Conservation (phyloP, 2,888 invertebrate species). For the Rhamphomyia laevipes region DNA sequence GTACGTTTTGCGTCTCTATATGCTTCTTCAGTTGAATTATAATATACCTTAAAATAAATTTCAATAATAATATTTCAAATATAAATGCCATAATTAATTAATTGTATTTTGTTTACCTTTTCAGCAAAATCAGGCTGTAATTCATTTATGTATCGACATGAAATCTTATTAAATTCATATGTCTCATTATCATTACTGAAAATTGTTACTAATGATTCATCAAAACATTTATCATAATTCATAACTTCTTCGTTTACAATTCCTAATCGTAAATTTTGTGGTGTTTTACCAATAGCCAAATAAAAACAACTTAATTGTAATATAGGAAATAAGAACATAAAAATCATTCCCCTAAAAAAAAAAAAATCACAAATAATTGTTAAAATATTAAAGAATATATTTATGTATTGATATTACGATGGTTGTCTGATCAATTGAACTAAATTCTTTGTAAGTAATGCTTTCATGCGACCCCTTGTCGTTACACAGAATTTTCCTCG, state of each 20-base stretch:
- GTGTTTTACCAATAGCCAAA: conserved; percentile 66
- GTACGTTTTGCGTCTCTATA: conserved; percentile 43
- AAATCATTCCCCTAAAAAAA: conserved; percentile 60
- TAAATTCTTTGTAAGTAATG: conserved; percentile 57
- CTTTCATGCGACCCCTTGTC: conserved; percentile 42
- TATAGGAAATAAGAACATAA: conserved; percentile 71
- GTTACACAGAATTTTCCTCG: conserved; percentile 29
- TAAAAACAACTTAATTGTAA: conserved; percentile 71
- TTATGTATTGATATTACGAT: conserved; percentile 44
- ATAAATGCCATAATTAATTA: background rate
- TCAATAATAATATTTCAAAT: background rate
- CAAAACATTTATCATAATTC: conserved; percentile 35
- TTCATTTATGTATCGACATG: conserved; percentile 49
- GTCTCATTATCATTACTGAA: conserved; percentile 28
- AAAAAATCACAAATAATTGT: background rate
- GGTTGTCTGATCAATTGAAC: conserved; percentile 59
- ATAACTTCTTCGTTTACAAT: conserved; percentile 68
- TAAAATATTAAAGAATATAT: background rate
- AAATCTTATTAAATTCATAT: conserved; percentile 45
- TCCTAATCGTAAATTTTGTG: conserved; percentile 56
- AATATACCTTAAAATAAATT: conserved; percentile 37
- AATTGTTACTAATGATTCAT: conserved; percentile 34
- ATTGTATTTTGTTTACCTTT: conserved; percentile 30
- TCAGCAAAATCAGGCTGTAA: conserved; percentile 46
- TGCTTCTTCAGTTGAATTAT: conserved; percentile 43